Evolutionary conservation across 2,797 vertebrate genomes (phyloP).

Genomic region (Eulemur coronatus): DNA sequence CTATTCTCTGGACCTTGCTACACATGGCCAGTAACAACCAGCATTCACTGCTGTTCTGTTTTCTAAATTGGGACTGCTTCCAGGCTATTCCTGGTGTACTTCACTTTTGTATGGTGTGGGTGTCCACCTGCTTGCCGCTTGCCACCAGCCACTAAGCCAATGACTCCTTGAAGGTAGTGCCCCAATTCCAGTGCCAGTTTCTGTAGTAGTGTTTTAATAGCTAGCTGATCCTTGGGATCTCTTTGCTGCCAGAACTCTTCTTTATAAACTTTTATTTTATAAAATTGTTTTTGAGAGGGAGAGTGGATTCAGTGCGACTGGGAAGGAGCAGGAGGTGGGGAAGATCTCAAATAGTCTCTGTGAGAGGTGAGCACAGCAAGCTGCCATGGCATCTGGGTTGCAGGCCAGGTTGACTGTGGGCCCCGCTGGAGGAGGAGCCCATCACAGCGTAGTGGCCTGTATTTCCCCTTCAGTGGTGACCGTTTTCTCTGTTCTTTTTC

Average conservation of each 20-base stretch:
- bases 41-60: neutral
- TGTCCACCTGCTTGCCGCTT: neutral
- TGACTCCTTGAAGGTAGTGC: neutral
- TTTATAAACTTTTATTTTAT: neutral
- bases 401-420: neutral
- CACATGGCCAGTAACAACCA: neutral
- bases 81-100: neutral
- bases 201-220: neutral
- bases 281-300: neutral
- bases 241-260: neutral
- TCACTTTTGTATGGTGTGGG: rapidly evolving
- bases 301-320: neutral
- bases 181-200: neutral
- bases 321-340: neutral
- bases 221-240: neutral
- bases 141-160: neutral
- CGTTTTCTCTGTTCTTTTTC: neutral
- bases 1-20: neutral
- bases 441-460: neutral
- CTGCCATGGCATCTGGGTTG: neutral
- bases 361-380: neutral
- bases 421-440: neutral
- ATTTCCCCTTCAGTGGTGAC: no score
- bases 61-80: neutral
- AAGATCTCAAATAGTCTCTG: neutral